Conservation (phyloP, 2,113 vertebrate genomes). For the Pseudopodoces humilis region DNA sequence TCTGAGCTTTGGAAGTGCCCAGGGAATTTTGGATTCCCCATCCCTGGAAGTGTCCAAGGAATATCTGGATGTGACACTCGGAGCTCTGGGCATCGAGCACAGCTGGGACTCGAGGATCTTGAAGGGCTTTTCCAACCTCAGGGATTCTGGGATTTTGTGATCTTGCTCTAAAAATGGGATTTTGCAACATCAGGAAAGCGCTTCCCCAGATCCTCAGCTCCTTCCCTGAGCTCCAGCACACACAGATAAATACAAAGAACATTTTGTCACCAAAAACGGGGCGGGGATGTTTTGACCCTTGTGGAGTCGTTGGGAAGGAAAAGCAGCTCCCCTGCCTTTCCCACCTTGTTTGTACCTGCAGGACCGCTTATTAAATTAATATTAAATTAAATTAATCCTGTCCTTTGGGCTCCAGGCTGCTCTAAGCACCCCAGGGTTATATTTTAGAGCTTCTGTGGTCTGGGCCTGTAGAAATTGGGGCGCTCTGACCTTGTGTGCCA, state of each 20-base stretch:
- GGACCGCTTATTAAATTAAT: neutral
- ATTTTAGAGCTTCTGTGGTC: neutral
- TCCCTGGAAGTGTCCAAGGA: neutral
- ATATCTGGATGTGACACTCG: neutral
- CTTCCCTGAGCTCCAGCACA: neutral
- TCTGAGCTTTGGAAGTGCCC: neutral
- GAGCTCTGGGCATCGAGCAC: neutral
- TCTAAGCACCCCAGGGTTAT: neutral
- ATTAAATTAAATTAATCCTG: neutral
- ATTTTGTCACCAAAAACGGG: neutral
- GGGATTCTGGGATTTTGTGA: neutral
- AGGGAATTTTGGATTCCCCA: neutral
- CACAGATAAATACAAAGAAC: neutral
- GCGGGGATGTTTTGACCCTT: neutral
- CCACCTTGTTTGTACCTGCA: neutral
- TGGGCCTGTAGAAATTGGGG: neutral
- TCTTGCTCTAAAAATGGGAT: neutral
- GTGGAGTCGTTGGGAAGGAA: neutral
- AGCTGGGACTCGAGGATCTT: neutral
- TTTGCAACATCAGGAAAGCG: neutral
- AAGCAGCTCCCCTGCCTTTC: neutral
- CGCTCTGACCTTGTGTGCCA: neutral
- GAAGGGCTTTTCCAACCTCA: neutral
- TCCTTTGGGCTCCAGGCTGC: neutral
- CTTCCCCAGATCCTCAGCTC: neutral